A percentile compares a stretch with the other conserved stretches of the same genome.
These are phyloP conservation scores for Melanocharis versteri DNA, from an alignment of 2,113 vertebrate genomes.

Conservation along the genomic window DNA sequence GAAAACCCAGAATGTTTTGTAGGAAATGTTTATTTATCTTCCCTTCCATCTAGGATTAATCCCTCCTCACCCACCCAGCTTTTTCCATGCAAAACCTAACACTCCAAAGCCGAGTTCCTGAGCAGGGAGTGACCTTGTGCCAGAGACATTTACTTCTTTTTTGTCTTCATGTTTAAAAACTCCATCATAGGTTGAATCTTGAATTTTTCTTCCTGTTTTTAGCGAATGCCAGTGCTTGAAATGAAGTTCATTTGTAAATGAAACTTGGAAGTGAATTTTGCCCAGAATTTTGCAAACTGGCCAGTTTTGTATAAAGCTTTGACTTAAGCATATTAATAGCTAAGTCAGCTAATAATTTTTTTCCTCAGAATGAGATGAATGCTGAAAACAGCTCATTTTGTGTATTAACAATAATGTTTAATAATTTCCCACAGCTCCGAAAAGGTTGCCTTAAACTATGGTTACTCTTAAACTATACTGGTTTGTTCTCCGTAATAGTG, in stretches of 20 bases:
- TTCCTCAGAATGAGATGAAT: not conserved
- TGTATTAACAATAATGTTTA: not conserved
- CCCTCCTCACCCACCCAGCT: not conserved
- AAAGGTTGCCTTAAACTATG: not conserved
- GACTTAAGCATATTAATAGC: not conserved
- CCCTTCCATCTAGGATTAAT: not conserved
- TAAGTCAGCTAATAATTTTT: not conserved
- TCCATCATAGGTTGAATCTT: not conserved
- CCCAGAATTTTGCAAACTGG: not conserved
- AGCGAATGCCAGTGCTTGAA: not conserved
- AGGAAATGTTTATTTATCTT: not conserved
- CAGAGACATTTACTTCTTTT: not conserved
- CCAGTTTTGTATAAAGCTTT: not conserved
- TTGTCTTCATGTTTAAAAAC: not conserved
- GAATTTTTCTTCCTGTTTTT: not conserved
- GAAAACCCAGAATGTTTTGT: not conserved
- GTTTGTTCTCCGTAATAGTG: not conserved
- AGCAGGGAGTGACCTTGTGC: not conserved
- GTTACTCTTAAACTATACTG: not conserved
- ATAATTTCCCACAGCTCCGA: not conserved
- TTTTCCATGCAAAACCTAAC: not conserved
- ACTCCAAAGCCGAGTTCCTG: not conserved
- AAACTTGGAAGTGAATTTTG: not conserved
- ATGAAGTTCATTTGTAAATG: not conserved
- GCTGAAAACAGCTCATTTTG: not conserved